Conservation (phyloP, 2,888 invertebrate species). For the Teinopalpus imperialis region DNA sequence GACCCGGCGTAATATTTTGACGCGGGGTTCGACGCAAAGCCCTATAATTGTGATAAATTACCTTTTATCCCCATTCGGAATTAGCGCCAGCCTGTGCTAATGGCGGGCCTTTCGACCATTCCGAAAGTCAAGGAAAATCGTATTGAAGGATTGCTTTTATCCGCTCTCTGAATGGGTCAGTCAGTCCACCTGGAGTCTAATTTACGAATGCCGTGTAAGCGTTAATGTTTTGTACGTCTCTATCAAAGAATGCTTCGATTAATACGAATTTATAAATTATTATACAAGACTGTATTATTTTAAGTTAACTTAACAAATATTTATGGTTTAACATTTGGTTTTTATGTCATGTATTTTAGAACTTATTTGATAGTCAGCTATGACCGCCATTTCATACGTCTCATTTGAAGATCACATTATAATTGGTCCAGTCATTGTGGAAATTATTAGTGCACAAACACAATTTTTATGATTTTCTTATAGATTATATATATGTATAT, state of each 20-base stretch:
- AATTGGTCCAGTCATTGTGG: too few relatives aligned
- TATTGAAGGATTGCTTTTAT: constrained; percentile 34
- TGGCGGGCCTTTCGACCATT: constrained; percentile 53
- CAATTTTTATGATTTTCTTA: too few relatives aligned
- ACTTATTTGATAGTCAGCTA: too few relatives aligned
- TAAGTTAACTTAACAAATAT: too few relatives aligned
- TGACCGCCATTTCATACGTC: too few relatives aligned
- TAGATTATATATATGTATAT: too few relatives aligned
- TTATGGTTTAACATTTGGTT: too few relatives aligned
- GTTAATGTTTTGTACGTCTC: constrained; percentile 2
- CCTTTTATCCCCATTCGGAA: constrained; percentile 56
- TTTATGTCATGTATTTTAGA: too few relatives aligned
- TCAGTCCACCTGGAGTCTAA: constrained; percentile 20
- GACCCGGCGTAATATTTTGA: constrained; percentile 36
- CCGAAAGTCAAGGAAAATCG: constrained; percentile 40
- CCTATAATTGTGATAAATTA: constrained; percentile 76
- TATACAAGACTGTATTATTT: too few relatives aligned
- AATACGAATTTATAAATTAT: too few relatives aligned
- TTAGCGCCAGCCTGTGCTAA: constrained; percentile 68
- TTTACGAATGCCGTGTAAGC: constrained; percentile 2
- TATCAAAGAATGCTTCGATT: constrained; percentile 2
- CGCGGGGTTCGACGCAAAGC: constrained; percentile 42
- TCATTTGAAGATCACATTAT: too few relatives aligned
- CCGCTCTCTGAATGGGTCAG: constrained; percentile 9
- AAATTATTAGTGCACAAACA: too few relatives aligned